Percentiles rank a stretch among this genome's conserved stretches.
Conservation (phyloP, 37 sponge, comb jelly and placozoan genomes). For the Halichondria panicea region DNA sequence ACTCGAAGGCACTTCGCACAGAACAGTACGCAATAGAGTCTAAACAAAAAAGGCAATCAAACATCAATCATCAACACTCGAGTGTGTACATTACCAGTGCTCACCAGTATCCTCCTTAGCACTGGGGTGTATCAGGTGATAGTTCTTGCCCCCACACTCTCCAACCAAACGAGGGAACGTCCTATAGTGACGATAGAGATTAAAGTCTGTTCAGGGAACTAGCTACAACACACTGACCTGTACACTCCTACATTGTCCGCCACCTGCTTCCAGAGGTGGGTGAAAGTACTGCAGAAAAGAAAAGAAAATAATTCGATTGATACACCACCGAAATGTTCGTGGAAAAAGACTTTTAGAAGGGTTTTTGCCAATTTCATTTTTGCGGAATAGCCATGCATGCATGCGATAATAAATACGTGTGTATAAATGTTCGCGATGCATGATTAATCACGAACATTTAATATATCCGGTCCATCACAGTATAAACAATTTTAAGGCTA, state of each 20-base stretch:
- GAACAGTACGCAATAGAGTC: conserved; percentile 75
- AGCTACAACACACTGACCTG: conserved; percentile 40
- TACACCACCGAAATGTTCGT: too few species aligned
- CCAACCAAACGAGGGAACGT: conserved; percentile 81
- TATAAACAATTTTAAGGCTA: background rate
- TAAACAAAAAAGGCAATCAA: conserved; percentile 7
- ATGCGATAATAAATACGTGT: background rate
- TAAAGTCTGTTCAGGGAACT: background rate
- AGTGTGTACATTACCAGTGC: background rate
- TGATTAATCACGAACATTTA: too few species aligned
- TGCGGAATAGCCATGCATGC: background rate
- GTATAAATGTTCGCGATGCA: too few species aligned
- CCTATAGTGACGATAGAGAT: background rate
- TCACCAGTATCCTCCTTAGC: conserved; percentile 60
- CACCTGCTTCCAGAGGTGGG: conserved; percentile 83
- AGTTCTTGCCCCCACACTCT: conserved; percentile 99
- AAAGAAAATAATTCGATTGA: too few species aligned
- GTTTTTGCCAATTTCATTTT: background rate
- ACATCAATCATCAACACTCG: background rate
- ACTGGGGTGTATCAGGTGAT: conserved; percentile 84
- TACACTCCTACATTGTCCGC: conserved; percentile 80
- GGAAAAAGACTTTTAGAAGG: too few species aligned
- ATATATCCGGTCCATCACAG: background rate
- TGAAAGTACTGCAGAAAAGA: conserved; percentile 83
- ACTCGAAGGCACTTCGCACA: conserved; percentile 92